phyloP scores from a whole-genome alignment of 2,797 vertebrate genomes.

The Onychomys torridus region DNA sequence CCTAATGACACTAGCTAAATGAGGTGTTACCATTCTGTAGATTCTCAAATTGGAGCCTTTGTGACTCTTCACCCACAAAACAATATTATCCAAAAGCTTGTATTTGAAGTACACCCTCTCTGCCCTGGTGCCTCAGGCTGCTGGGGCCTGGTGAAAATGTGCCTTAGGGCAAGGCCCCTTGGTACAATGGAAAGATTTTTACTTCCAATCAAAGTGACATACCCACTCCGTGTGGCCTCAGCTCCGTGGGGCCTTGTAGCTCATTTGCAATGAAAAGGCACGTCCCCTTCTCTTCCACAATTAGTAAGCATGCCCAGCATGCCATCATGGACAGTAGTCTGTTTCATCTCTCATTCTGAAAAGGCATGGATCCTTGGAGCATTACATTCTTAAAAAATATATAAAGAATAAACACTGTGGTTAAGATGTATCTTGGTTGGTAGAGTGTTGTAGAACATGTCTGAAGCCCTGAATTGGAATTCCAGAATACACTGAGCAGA shows the following conservation, averaged over 20 bases:
- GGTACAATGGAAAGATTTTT: background rate
- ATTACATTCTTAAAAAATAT: background rate
- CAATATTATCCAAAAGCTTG: slow-evolving; percentile 44
- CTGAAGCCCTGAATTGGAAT: background rate
- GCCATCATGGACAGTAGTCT: background rate
- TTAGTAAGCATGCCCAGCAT: background rate
- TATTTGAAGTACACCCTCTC: background rate
- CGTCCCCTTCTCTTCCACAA: background rate
- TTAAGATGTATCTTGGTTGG: background rate
- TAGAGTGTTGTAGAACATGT: background rate
- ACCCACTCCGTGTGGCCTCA: too few relatives aligned
- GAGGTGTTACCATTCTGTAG: slow-evolving; percentile 73
- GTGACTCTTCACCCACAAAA: slow-evolving; percentile 69
- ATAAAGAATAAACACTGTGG: background rate
- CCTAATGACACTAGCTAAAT: slow-evolving; percentile 76
- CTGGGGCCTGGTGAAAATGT: background rate
- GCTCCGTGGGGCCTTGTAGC: background rate
- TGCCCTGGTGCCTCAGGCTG: background rate
- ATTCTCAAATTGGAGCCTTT: slow-evolving; percentile 78
- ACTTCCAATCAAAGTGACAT: background rate
- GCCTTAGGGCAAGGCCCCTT: background rate
- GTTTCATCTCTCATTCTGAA: background rate
- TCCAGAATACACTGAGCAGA: background rate
- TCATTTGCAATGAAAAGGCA: background rate
- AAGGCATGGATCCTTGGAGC: background rate